phyloP scores from a whole-genome alignment of 2,888 invertebrate species.

The Diarsia mendica region DNA sequence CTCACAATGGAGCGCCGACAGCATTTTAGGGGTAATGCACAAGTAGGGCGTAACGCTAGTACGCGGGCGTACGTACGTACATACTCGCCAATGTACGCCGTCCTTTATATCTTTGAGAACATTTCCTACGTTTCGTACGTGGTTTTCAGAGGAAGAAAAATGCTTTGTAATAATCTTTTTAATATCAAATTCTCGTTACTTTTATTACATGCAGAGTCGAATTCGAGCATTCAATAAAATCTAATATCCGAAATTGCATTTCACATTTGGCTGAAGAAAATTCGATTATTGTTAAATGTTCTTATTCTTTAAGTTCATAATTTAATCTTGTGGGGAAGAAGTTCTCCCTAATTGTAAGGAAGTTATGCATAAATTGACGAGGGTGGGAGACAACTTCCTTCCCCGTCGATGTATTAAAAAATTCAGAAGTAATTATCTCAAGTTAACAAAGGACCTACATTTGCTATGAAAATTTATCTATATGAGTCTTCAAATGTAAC shows the following conservation, averaged over 20 bases:
- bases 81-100: slow-evolving; percentile 29
- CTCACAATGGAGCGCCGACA: slow-evolving; percentile 70
- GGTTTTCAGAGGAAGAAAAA: slow-evolving; percentile 44
- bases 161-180: slow-evolving; percentile 56
- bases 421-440: slow-evolving; percentile 35
- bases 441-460: slow-evolving; percentile 24
- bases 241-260: slow-evolving; percentile 31
- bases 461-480: background rate
- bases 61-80: slow-evolving; percentile 35
- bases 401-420: slow-evolving; percentile 18
- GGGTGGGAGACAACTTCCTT: slow-evolving; percentile 3
- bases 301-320: slow-evolving; percentile 17
- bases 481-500: background rate
- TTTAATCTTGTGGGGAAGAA: slow-evolving; percentile 10
- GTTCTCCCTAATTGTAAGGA: slow-evolving; percentile 26
- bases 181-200: slow-evolving; percentile 52
- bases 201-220: slow-evolving; percentile 48
- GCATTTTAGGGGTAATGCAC: slow-evolving; percentile 72
- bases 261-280: slow-evolving; percentile 20
- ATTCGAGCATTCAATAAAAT: slow-evolving; percentile 30
- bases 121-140: slow-evolving; percentile 59
- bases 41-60: slow-evolving; percentile 51
- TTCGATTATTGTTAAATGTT: slow-evolving; percentile 11
- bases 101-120: slow-evolving; percentile 52
- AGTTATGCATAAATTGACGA: slow-evolving; percentile 21